Evolutionary conservation across 2,888 invertebrate species (phyloP).

Genomic region (Drosophila trichaetosa): DNA sequence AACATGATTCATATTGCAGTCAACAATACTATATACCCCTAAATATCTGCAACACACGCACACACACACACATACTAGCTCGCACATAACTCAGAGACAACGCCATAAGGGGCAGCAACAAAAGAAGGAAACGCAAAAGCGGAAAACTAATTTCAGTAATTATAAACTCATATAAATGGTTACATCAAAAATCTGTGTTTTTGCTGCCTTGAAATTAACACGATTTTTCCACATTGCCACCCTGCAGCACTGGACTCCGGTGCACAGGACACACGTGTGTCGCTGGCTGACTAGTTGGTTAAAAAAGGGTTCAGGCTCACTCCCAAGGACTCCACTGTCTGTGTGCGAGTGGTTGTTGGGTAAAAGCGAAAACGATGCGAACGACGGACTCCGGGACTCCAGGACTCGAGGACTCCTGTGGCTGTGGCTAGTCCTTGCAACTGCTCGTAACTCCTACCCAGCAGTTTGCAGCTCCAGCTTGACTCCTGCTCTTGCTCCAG

Average conservation of each 20-base stretch:
- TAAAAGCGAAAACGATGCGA: background rate
- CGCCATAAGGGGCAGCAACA: conserved; percentile 1
- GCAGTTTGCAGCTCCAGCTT: conserved; percentile 38
- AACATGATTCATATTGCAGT: conserved; percentile 51
- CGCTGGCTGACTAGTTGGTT: conserved; percentile 17
- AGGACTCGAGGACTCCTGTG: conserved; percentile 35
- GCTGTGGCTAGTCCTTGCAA: conserved; percentile 52
- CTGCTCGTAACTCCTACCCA: conserved; percentile 46
- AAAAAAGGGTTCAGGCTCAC: conserved; percentile 56
- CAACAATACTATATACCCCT: conserved; percentile 1
- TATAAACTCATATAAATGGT: conserved; percentile 84
- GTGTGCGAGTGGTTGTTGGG: conserved; percentile 4
- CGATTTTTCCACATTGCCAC: conserved; percentile 76
- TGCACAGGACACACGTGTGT: conserved; percentile 45
- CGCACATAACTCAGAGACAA: background rate
- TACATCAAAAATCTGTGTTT: conserved; percentile 74
- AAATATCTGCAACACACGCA: conserved; percentile 9
- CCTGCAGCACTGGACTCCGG: conserved; percentile 38
- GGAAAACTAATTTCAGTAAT: conserved; percentile 84
- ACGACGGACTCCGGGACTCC: background rate
- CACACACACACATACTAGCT: background rate
- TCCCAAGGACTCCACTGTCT: conserved; percentile 36
- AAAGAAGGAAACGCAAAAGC: conserved; percentile 36
- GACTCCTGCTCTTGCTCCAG: conserved; percentile 22
- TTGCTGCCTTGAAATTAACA: conserved; percentile 76